Base-by-base conservation (phyloP, 2,113 vertebrate species). In the Monopterus albus region DNA sequence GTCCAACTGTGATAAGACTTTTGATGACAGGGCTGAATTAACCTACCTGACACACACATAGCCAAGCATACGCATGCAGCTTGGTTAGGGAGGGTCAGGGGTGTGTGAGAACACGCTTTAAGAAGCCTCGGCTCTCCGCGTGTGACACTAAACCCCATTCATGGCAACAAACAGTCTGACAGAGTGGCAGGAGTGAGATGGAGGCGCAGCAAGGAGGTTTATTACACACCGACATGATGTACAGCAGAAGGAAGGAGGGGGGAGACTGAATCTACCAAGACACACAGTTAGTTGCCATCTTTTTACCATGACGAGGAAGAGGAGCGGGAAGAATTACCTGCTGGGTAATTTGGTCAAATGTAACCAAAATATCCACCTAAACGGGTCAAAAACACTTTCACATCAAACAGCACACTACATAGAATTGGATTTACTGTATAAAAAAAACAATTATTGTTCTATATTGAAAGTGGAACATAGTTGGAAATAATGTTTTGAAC, bases 111-210 rank as follows among this genome's bases (percentile, higher is more conserved):
- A 90, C 90, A 92, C 21, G 82, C 73, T 79, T 81, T 89, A 90
- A 83, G 81, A 75, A 84, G 82, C 62, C 81, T 79, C 75, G 78
- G 63, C 77, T 80, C 77, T 79, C 73, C 74, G 59, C 51, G 67
- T 82, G 75, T 92, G 90, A 90, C 85, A 84, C 84, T 92, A 92
- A 93, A 92, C 84, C 91, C 89, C 84, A 86, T 91, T 92, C 86
- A 87, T 43, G 53, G 71, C 84, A 88, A 92, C 87, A 90, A 91
- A 89, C 83, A 82, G 49, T 59, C 63, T 72, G 75, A 87, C 79
- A 71, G 72, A 55, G 72, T 31, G 53, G 66, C 68, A 59, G 72
- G 58, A 78, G 66, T 76, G 63, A 20, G 68, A 63, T 60, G 73
- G 67, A 86, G 71, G 81, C 26, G 46, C 40, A 51, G 62, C 45